Evolutionary conservation across 2,113 vertebrate species (phyloP).

Genomic region (Lathamus discolor): DNA sequence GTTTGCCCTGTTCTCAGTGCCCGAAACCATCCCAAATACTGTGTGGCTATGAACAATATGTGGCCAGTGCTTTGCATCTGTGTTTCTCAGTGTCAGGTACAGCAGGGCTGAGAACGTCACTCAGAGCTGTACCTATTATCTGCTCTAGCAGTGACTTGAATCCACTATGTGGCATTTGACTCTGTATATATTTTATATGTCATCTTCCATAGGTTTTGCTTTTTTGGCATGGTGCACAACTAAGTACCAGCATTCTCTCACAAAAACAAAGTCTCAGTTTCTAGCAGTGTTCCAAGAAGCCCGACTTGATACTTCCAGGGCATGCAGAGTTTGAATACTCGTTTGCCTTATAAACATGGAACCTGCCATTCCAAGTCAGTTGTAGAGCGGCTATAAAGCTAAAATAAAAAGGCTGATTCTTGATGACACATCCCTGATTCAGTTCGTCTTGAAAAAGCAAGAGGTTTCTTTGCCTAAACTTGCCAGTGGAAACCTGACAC

Average conservation of each 20-base stretch:
- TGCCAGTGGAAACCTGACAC: slow-evolving; percentile 72
- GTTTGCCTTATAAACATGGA: neutral
- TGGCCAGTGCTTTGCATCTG: neutral
- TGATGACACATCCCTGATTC: slow-evolving; percentile 68
- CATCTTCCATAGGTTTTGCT: neutral
- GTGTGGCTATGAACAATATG: fast-evolving
- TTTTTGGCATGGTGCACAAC: neutral
- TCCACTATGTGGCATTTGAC: neutral
- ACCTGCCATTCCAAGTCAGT: neutral
- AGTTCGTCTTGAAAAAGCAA: slow-evolving; percentile 54
- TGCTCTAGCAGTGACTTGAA: neutral
- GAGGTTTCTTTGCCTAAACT: slow-evolving; percentile 70
- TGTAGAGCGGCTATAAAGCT: neutral
- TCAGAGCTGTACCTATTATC: neutral
- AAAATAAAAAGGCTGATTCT: slow-evolving; percentile 38
- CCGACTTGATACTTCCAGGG: neutral
- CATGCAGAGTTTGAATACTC: neutral
- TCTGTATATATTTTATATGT: neutral
- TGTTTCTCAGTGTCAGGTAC: neutral
- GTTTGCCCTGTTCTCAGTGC: neutral
- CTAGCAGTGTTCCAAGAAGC: neutral
- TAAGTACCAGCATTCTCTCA: neutral
- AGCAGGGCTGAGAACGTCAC: neutral
- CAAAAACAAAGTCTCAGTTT: neutral
- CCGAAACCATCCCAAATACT: neutral